These are phyloP conservation scores for Augiades crinisus DNA, from an alignment of 2,888 invertebrate species.

Conservation along the genomic window DNA sequence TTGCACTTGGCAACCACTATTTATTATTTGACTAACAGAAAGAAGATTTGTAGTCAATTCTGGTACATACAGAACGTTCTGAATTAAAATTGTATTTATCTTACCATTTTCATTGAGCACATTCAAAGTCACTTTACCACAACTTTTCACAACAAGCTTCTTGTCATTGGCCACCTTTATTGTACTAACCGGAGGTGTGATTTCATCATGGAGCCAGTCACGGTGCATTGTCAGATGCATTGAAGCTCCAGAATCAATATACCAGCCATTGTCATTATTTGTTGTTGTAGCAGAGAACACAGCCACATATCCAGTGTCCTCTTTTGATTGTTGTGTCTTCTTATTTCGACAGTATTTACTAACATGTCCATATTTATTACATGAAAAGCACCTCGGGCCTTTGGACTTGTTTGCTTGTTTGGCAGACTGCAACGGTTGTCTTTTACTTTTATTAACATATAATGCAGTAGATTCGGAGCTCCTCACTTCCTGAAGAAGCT, in stretches of 20 bases:
- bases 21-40: conserved; percentile 30
- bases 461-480: not conserved
- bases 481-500: conserved; percentile 8
- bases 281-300: conserved; percentile 11
- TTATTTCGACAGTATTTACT: conserved; percentile 1
- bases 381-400: conserved; percentile 1
- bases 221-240: conserved; percentile 24
- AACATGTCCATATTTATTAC: conserved; percentile 6
- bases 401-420: not conserved
- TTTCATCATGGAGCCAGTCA: conserved; percentile 28
- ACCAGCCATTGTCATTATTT: conserved; percentile 7
- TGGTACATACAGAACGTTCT: conserved; percentile 31
- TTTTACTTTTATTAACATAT: not conserved
- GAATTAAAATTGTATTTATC: conserved; percentile 12
- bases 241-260: conserved; percentile 26
- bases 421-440: not conserved
- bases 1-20: conserved; percentile 20
- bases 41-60: conserved; percentile 27
- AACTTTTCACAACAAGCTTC: conserved; percentile 17
- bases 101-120: conserved; percentile 9
- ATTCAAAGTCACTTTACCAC: conserved; percentile 11
- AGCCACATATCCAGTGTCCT: not conserved
- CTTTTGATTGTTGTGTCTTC: not conserved
- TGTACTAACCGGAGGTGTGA: conserved; percentile 19
- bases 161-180: conserved; percentile 29